Conservation (phyloP, 2,888 invertebrate species). For the Acanthosepion esculentum region DNA sequence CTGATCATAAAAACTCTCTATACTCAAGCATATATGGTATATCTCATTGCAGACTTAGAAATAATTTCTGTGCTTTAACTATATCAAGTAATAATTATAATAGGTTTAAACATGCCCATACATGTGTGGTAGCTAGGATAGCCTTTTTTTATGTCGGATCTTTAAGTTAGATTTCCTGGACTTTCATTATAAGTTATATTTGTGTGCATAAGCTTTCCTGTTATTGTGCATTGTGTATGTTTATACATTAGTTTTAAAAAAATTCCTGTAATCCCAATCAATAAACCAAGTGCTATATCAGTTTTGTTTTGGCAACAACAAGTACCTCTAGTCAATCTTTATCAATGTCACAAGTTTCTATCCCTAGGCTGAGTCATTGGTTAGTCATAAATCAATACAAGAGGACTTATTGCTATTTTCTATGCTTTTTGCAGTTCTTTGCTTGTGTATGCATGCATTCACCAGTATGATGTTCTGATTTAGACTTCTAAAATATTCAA, state of each 20-base stretch:
- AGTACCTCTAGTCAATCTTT: neutral
- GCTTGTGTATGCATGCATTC: neutral
- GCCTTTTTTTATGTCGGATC: neutral
- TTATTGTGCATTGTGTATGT: no score
- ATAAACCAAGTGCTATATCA: neutral
- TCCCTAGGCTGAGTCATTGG: neutral
- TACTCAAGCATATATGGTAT: no score
- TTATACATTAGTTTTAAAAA: neutral
- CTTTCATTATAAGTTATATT: neutral
- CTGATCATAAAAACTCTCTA: no score
- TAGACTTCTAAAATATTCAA: no score
- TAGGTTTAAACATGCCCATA: no score
- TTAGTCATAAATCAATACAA: neutral
- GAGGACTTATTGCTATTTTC: neutral
- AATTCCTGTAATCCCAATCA: neutral
- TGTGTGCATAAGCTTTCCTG: neutral
- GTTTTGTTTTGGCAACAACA: neutral
- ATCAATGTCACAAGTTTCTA: neutral
- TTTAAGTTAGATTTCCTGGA: neutral
- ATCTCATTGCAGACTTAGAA: no score
- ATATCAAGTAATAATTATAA: no score
- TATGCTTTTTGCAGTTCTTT: neutral
- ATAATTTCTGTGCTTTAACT: no score
- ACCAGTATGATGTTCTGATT: no score
- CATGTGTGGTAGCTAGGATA: neutral